Evolutionary conservation across 2,888 invertebrate genomes (phyloP).

Genomic region (Taphrorychus bicolor): DNA sequence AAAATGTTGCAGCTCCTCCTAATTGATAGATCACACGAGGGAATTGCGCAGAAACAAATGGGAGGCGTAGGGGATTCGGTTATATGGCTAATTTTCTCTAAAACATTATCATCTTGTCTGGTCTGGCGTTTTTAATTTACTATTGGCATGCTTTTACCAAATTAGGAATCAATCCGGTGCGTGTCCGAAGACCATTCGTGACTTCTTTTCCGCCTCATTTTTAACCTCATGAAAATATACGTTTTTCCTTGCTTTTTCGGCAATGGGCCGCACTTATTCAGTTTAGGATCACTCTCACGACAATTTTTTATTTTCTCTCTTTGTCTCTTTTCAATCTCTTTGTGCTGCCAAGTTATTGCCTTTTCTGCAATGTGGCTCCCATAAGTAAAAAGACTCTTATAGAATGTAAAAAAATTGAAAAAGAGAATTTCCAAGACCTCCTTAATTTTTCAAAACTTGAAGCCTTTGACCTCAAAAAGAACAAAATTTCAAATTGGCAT

Average conservation of each 20-base stretch:
- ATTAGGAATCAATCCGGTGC: conserved; percentile 37
- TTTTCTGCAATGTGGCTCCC: too few relatives aligned
- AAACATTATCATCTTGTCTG: conserved; percentile 28
- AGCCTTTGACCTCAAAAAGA: too few relatives aligned
- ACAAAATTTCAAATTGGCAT: too few relatives aligned
- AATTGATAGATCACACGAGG: conserved; percentile 7
- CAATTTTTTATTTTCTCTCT: too few relatives aligned
- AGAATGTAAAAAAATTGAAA: too few relatives aligned
- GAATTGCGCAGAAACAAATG: neutral
- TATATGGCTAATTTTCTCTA: conserved; percentile 20
- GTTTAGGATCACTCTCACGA: neutral
- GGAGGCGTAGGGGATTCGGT: neutral
- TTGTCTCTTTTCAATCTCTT: too few relatives aligned
- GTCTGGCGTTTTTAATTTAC: conserved; percentile 32
- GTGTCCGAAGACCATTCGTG: conserved; percentile 34
- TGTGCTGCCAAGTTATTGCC: too few relatives aligned
- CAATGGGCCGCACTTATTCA: neutral
- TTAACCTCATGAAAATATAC: conserved; percentile 32
- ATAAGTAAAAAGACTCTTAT: too few relatives aligned
- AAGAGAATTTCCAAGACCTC: too few relatives aligned
- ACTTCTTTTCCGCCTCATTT: conserved; percentile 32
- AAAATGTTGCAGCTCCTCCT: neutral
- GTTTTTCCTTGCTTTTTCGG: conserved; percentile 26
- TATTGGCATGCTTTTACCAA: conserved; percentile 38
- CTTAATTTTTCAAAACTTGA: too few relatives aligned